phyloP scores from a whole-genome alignment of 2,797 vertebrate genomes.

The Lagocephalus sceleratus region DNA sequence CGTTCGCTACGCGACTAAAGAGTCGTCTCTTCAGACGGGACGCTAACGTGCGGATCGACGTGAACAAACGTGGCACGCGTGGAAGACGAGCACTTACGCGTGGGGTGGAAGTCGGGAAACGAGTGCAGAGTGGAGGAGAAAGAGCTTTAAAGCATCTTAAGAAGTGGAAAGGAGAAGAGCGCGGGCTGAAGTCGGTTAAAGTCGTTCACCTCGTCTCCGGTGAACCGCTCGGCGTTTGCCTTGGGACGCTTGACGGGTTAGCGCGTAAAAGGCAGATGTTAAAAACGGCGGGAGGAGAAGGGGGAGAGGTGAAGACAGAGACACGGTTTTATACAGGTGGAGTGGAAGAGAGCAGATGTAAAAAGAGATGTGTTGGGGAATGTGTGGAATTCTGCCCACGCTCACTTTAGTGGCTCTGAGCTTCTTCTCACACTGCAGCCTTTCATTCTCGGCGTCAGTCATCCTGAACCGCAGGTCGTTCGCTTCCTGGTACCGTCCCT shows the following conservation, averaged over 20 bases:
- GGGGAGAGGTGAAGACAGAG: slow-evolving; percentile 1
- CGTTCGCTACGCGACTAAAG: too few species aligned
- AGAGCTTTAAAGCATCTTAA: slow-evolving; percentile 51
- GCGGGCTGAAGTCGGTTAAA: slow-evolving; percentile 47
- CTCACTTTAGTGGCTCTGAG: slow-evolving; percentile 88
- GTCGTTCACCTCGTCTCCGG: slow-evolving; percentile 51
- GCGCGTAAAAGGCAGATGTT: slow-evolving; percentile 42
- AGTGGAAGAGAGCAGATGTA: background rate
- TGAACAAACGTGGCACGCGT: background rate
- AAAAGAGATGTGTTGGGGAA: background rate
- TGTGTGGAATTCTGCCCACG: background rate
- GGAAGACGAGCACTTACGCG: background rate
- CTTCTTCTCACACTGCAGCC: slow-evolving; percentile 88
- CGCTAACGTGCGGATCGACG: too few species aligned
- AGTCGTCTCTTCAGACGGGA: too few species aligned
- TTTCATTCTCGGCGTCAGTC: slow-evolving; percentile 86
- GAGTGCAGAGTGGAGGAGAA: slow-evolving; percentile 39
- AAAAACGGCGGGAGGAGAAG: slow-evolving; percentile 10
- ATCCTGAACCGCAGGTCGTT: slow-evolving; percentile 83
- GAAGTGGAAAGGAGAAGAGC: slow-evolving; percentile 31
- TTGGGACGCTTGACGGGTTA: slow-evolving; percentile 49
- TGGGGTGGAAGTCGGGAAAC: background rate
- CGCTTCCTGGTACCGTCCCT: slow-evolving; percentile 90
- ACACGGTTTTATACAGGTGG: slow-evolving; percentile 6
- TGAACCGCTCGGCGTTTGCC: slow-evolving; percentile 39